These are phyloP conservation scores for Rhinolophus sinicus DNA, from an alignment of 2,113 vertebrate genomes.

Conservation along the genomic window DNA sequence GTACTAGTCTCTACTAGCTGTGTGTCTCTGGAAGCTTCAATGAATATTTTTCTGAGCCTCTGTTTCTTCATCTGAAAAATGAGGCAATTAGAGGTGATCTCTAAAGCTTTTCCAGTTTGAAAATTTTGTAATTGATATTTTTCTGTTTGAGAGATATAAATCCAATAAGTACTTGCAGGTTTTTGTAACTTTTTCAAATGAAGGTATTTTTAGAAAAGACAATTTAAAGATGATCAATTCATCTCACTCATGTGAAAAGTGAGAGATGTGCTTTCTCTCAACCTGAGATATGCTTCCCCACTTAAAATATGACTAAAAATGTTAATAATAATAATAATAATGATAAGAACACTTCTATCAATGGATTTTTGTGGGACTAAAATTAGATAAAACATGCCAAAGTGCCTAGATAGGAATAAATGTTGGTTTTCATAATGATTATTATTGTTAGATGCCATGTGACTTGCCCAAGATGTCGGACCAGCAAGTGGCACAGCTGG, in stretches of 20 bases:
- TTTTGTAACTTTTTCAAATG: conserved; percentile 18
- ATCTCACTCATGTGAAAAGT: not conserved
- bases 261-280: not conserved
- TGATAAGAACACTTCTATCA: not conserved
- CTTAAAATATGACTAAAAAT: not conserved
- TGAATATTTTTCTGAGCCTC: not conserved
- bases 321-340: not conserved
- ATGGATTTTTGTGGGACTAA: not conserved
- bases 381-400: not conserved
- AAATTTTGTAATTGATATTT: conserved; percentile 8
- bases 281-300: not conserved
- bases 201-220: not conserved
- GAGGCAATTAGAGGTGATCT: not conserved
- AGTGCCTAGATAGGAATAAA: not conserved
- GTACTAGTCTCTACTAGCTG: not conserved
- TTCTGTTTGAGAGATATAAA: not conserved
- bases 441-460: not conserved
- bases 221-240: conserved; percentile 34
- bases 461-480: not conserved
- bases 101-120: not conserved
- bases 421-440: not conserved
- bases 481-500: not conserved
- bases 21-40: not conserved
- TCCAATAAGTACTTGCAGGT: not conserved
- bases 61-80: conserved; percentile 37